Evolutionary conservation across 1,140 invertebrate species (phyloP), one percentile per base, ranked within the genome.

Genomic region (Heliconius hermathena): DNA sequence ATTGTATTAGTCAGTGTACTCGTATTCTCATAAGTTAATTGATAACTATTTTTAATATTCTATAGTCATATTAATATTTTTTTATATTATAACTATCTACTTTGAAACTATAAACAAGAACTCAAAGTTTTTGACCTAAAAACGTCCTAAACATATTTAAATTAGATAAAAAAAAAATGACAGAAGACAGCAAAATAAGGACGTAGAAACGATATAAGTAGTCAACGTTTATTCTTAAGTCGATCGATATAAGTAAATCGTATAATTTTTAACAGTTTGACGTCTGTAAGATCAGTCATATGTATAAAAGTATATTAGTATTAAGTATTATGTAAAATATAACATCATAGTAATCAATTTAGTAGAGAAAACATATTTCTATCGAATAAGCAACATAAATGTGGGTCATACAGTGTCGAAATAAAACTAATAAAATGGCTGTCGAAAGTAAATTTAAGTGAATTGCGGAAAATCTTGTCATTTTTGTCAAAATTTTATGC

Each of bases 391-490:
- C 60, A 66, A 13, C 9, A 16, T 4, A 66, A 66, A 66, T 66
- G 60, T 66, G 22, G 60, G 60, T 66, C 60, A 26, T 3, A 60
- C 54, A 60, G 11, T 66, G 60, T 29, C 22, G 60, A 66, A 26
- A 26, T 26, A 66, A 66, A 11, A 66, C n/a, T 11, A 22, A 22
- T 18, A 52, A 22, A 60, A n/a, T 66, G 11, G 4, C 26, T 13
- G 26, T 66, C 60, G 26, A 29, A 26, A 66, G 9, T 66, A 29
- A 16, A 29, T 16, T 66, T 29, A 29, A 66, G 26, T 66, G 26
- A 66, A 66, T 66, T 66, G 60, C 60, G 60, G 60, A 66, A 66
- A 66, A 16, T 66, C 22, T n/a, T 66, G 60, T 60, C 13, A 29
- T 29, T 66, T 66, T 29, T 66, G 60, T 9, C 54, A 22, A 60